phyloP scores from a whole-genome alignment of 1,140 invertebrate genomes.

The Calliphora vicina region DNA sequence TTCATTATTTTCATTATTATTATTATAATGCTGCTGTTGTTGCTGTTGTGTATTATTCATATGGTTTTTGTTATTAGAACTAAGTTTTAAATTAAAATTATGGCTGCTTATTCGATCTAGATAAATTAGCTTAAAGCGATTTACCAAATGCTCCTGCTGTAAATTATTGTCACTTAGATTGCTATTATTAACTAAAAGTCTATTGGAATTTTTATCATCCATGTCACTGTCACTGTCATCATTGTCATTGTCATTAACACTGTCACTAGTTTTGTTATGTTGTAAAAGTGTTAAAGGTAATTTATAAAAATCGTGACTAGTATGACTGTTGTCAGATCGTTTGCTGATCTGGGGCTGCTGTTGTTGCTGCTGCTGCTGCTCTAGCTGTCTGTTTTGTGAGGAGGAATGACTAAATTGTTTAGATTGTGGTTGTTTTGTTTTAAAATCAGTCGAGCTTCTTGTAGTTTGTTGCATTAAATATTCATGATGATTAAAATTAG shows the following conservation, averaged over 20 bases:
- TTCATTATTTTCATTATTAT: neutral
- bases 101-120: conserved; percentile 1
- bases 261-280: neutral
- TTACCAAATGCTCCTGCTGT: conserved; percentile 22
- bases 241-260: no score
- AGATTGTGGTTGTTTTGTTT: conserved; percentile 44
- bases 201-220: neutral
- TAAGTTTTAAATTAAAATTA: neutral
- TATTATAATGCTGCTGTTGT: neutral
- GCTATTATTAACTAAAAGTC: conserved; percentile 21
- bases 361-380: neutral
- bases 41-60: neutral
- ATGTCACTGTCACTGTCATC: conserved; percentile 19
- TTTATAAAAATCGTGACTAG: neutral
- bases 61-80: conserved; percentile 3
- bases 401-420: conserved; percentile 6
- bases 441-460: conserved; percentile 59
- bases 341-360: no score
- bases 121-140: conserved; percentile 12
- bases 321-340: neutral
- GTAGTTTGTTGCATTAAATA: conserved; percentile 10
- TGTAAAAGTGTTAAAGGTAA: neutral
- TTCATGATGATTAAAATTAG: conserved; percentile 37
- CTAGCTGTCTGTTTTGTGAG: neutral
- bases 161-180: conserved; percentile 28